Base-by-base conservation (phyloP, 2,797 vertebrate species). In the Erpetoichthys calabaricus region DNA sequence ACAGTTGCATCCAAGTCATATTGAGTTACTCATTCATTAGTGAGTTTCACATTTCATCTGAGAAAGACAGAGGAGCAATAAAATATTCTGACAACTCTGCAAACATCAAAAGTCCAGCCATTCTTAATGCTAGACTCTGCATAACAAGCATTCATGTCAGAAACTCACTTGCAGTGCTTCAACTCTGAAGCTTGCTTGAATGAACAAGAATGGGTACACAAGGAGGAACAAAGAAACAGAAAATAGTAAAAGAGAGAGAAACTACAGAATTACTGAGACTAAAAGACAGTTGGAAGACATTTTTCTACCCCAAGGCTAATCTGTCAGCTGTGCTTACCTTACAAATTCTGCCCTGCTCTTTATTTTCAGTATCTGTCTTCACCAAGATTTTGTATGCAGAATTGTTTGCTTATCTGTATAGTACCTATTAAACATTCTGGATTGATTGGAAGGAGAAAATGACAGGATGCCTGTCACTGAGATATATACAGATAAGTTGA, bases 171-270 rank as follows among this genome's bases (percentile, higher is more conserved):
- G 44, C 47, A 49, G 46, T 10, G 47, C 47, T 51, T 60, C 41
- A 56, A 64, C 44, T 46, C 57, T 47, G 45, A 58, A 60, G 43
- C 49, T 58, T 54, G 7, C 56, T 57, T 61, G 53, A 65, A 43
- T 7, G 53, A 54, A 54, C 53, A 54, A 44, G 41, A 54, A 41
- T 51, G 5, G 41, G 41, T 41, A 54, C 53, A 54, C 53, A 54
- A 54, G 42, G 44, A 67, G 62, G 59, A 72, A 66, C 42, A 67
- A 67, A 71, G 62, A 63, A 62, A 54, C 44, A 56, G 46, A 65
- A 62, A 59, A 47, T 53, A 61, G 50, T 66, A 57, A 67, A 64
- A 45, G n/a, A 56, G 7, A 53, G 45, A 51, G 55, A 64, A 63
- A 60, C 60, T 52, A 47, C 50, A 58, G 51, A 56, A 45, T 55